Percentiles rank a stretch among this genome's conserved stretches.
These are phyloP conservation scores for Galleria mellonella DNA, from an alignment of 1,140 invertebrate species.

Conservation along the genomic window DNA sequence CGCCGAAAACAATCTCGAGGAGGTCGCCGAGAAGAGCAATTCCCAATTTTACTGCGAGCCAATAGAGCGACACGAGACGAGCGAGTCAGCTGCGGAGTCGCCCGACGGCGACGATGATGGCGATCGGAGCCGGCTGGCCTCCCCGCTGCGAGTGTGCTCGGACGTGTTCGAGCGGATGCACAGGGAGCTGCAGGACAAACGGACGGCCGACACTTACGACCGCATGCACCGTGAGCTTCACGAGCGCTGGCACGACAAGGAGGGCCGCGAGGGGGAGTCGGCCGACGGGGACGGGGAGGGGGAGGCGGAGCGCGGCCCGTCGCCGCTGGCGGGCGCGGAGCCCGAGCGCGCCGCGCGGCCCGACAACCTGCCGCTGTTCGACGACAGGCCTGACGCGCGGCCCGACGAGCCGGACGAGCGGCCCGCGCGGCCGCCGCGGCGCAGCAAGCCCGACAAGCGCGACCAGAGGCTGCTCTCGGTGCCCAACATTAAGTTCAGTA, in stretches of 20 bases:
- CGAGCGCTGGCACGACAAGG: constrained; percentile 49
- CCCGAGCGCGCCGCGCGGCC: constrained; percentile 74
- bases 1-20: constrained; percentile 56
- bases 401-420: constrained; percentile 55
- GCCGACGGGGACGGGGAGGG: constrained; percentile 2
- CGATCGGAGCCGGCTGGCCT: constrained; percentile 20
- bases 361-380: constrained; percentile 72
- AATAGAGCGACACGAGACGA: constrained; percentile 34
- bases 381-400: constrained; percentile 60
- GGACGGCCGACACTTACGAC: constrained; percentile 49
- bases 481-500: constrained; percentile 82
- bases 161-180: constrained; percentile 59
- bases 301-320: constrained; percentile 25
- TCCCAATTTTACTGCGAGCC: constrained; percentile 70
- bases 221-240: constrained; percentile 62
- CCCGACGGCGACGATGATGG: constrained; percentile 27
- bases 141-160: constrained; percentile 36
- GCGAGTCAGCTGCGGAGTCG: constrained; percentile 22
- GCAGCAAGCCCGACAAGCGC: constrained; percentile 50
- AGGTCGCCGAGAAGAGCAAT: constrained; percentile 33
- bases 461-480: constrained; percentile 80
- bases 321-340: constrained; percentile 65
- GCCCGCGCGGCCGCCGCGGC: constrained; percentile 51
- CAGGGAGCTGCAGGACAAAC: constrained; percentile 40
- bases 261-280: constrained; percentile 16